Evolutionary conservation across 2,888 invertebrate species (phyloP).

Genomic region (Magallana nippona): DNA sequence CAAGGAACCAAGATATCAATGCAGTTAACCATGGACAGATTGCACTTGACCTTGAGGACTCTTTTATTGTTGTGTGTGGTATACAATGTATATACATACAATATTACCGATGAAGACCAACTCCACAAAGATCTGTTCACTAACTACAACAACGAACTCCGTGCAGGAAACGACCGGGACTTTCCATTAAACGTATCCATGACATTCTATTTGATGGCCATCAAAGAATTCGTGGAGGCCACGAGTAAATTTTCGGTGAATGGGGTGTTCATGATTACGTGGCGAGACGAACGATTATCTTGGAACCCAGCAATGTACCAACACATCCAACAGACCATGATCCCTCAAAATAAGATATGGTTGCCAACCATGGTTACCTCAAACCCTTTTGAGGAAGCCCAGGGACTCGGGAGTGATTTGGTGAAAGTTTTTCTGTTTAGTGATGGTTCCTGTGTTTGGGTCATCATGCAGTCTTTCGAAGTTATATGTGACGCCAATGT

Average conservation of each 20-base stretch:
- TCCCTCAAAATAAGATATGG: neutral
- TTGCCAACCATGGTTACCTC: neutral
- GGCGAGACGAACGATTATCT: neutral
- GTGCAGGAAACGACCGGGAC: neutral
- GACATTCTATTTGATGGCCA: neutral
- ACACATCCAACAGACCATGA: neutral
- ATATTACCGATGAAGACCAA: neutral
- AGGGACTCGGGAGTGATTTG: neutral
- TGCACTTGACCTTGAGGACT: neutral
- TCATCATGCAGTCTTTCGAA: neutral
- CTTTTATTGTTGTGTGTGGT: neutral
- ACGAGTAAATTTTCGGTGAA: conserved; percentile 13
- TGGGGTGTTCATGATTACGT: neutral
- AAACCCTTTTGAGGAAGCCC: neutral
- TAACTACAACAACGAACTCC: conserved; percentile 14
- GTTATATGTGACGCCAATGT: conserved; percentile 15
- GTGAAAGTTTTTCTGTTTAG: neutral
- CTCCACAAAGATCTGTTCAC: neutral
- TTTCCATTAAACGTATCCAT: neutral
- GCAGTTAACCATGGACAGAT: neutral
- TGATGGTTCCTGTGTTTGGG: conserved; percentile 1
- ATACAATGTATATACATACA: neutral
- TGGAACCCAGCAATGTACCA: neutral
- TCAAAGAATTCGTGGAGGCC: conserved; percentile 9
- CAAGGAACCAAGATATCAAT: too few species aligned